These are phyloP conservation scores for Pterois miles DNA, from an alignment of 2,797 vertebrate species.

Conservation along the genomic window DNA sequence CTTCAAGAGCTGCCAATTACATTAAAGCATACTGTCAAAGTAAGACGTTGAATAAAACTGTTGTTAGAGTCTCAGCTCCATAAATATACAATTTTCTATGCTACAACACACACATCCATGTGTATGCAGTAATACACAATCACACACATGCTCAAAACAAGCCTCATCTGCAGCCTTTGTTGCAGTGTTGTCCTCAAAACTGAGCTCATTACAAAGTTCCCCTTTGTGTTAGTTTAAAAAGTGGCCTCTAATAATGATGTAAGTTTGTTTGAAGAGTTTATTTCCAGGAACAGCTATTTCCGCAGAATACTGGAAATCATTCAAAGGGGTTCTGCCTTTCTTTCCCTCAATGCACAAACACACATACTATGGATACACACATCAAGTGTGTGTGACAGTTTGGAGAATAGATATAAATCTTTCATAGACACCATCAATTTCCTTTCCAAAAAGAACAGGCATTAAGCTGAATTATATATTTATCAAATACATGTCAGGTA, in stretches of 20 bases:
- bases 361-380: not conserved
- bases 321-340: constrained; percentile 11
- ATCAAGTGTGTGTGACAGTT: constrained; percentile 2
- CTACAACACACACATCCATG: constrained; percentile 1
- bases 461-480: constrained; percentile 22
- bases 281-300: constrained; percentile 40
- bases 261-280: constrained; percentile 32
- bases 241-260: constrained; percentile 36
- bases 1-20: constrained; percentile 71
- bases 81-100: constrained; percentile 37
- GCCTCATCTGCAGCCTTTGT: constrained; percentile 16
- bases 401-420: constrained; percentile 33
- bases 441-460: constrained; percentile 5
- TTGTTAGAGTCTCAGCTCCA: constrained; percentile 49
- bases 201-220: constrained; percentile 48
- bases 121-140: not conserved
- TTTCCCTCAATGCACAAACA: constrained; percentile 2
- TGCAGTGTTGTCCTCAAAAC: constrained; percentile 23
- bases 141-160: constrained; percentile 25
- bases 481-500: constrained; percentile 18
- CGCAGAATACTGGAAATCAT: constrained; percentile 23
- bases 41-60: constrained; percentile 50
- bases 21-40: constrained; percentile 66
- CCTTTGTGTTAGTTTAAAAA: constrained; percentile 35
- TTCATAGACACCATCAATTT: constrained; percentile 31